Conservation (phyloP, 2,888 invertebrate species). For the Epirrita christyi region DNA sequence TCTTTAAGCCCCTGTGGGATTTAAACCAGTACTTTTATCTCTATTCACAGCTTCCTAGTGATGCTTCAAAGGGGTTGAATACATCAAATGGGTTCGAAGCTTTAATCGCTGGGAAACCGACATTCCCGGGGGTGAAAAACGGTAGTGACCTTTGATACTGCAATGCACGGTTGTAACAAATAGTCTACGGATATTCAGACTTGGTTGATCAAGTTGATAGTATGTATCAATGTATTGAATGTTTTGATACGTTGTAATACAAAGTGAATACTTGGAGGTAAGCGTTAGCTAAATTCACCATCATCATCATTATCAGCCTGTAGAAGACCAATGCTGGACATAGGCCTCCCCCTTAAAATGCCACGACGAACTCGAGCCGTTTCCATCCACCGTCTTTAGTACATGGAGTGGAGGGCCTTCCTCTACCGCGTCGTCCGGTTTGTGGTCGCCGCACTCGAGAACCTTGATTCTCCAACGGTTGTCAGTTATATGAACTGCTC, state of each 20-base stretch:
- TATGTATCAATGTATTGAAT: no score
- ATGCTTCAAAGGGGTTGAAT: conserved; percentile 59
- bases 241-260: neutral
- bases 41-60: conserved; percentile 40
- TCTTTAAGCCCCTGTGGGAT: conserved; percentile 49
- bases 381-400: no score
- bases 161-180: conserved; percentile 45
- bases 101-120: conserved; percentile 70
- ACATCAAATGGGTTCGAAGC: conserved; percentile 68
- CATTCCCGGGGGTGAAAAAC: conserved; percentile 47
- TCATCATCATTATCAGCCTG: no score
- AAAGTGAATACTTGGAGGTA: neutral
- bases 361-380: no score
- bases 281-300: no score
- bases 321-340: no score
- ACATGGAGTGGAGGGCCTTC: no score
- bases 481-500: no score
- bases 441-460: no score
- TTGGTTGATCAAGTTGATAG: neutral
- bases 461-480: no score
- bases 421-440: no score
- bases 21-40: conserved; percentile 59
- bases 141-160: conserved; percentile 52
- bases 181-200: conserved; percentile 15
- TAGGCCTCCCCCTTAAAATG: no score